Percentiles rank a stretch among this genome's conserved stretches.
Evolutionary conservation across 2,888 invertebrate genomes (phyloP).

Genomic region (Harpagoxenus sublaevis): DNA sequence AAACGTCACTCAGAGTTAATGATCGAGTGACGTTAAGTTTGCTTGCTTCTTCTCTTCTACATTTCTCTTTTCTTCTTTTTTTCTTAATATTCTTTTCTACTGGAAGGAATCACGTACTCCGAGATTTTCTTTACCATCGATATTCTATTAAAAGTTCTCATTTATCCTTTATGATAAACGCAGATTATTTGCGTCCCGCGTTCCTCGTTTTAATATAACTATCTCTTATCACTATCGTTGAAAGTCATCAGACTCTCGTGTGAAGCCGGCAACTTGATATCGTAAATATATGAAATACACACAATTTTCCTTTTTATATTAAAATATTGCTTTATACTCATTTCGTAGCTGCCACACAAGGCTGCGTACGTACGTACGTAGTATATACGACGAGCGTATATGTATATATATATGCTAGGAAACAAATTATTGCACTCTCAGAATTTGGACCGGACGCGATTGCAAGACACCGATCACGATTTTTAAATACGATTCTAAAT

Average conservation of each 20-base stretch:
- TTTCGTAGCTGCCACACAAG: slow-evolving; percentile 77
- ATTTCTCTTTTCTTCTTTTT: too few species aligned
- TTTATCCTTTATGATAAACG: slow-evolving; percentile 15
- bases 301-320: slow-evolving; percentile 74
- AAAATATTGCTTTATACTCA: slow-evolving; percentile 81
- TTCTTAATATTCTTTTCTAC: neutral
- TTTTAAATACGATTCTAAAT: slow-evolving; percentile 6
- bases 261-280: slow-evolving; percentile 50
- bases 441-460: slow-evolving; percentile 36
- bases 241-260: slow-evolving; percentile 40
- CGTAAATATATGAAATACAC: slow-evolving; percentile 72
- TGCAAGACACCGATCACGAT: slow-evolving; percentile 15
- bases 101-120: slow-evolving; percentile 17
- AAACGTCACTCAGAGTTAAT: too few species aligned
- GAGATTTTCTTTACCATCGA: neutral
- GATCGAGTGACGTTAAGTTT: too few species aligned
- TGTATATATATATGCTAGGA: slow-evolving; percentile 43
- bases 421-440: slow-evolving; percentile 62
- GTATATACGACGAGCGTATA: slow-evolving; percentile 51
- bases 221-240: slow-evolving; percentile 65
- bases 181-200: slow-evolving; percentile 50
- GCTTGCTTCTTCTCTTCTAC: neutral
- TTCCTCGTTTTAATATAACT: slow-evolving; percentile 57
- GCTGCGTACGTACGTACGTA: slow-evolving; percentile 67
- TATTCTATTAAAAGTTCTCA: slow-evolving; percentile 54